Evolutionary conservation across 92 coral and sea anemone species (phyloP), one percentile per base, ranked within the genome.

Genomic region (Muricea muricata): DNA sequence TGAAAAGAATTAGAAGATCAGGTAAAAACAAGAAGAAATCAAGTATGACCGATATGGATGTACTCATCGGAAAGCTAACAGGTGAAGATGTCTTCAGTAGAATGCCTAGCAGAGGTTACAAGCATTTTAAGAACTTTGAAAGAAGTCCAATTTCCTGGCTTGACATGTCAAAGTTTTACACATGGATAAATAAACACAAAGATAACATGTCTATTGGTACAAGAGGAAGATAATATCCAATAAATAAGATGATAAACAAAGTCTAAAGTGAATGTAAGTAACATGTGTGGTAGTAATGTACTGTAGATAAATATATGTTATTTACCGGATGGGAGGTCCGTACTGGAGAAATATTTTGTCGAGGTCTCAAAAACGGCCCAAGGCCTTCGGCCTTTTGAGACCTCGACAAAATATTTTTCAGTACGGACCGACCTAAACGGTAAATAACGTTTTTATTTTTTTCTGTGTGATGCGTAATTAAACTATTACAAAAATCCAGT

Each of bases 151-250:
- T 84, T 31, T 56, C 3, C 2, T 26, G 47, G 18, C 54, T 84
- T 11, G 67, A 76, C 61, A 74, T 84, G 73, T 84, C 88, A 24
- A 73, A 84, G 41, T 7, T 23, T 14, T 84, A 84, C 63, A 57
- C 52, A 14, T 84, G 88, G 88, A 74, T 84, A 73, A 73, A 73
- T 84, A 81, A 84, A 12, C 82, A 84, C 48, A 84, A 84, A 45
- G 50, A 42, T 31, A 84, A 84, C 28, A 24, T 84, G 30, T 55
- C 75, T 18, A 52, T 32, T 13, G 88, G 88, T 42, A 35, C 30
- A 14, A 84, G 52, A 37, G 82, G 82, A 17, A 74, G 88, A 60
- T 72, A 65, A 65, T 24, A 7, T 45, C 50, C 50, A 45, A 45
- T 45, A 12, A 45, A 45, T 45, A 45, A 45, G 8, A 45, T 45